Evolutionary conservation across 37 sponge, comb jelly and placozoan genomes (phyloP), one percentile per base, ranked within the genome.

Genomic region (Spongia lamella): DNA sequence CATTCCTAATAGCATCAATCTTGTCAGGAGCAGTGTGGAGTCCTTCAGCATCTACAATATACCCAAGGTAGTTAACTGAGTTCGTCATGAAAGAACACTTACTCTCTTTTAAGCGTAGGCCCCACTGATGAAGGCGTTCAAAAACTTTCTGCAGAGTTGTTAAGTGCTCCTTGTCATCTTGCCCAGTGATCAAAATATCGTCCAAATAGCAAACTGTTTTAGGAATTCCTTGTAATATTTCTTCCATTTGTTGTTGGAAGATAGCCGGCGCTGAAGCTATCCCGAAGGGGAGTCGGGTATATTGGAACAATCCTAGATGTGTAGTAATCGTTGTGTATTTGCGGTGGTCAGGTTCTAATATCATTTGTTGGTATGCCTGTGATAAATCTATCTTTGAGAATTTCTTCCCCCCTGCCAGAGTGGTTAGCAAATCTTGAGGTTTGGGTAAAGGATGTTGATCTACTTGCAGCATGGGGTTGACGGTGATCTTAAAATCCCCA

Each of bases 61-160:
- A 36, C 38, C 71, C 71, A 34, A 70, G 71, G 71, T 70, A 70
- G 5, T 70, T 53, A 51, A 70, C 71, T 27, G 52, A 21, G 19
- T 53, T 29, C 37, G 33, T 33, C 71, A 70, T 24, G 26, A 70
- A 70, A 21, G 30, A 30, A 70, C 71, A 70, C 21, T 70, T 70
- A 33, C 33, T 7, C 33, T 52, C 50, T 36, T 70, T 70, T 21
- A 70, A 6, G 5, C 71, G 71, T 31, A 70, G 33, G 16, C 71
- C 71, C 40, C 50, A 53, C n/a, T 7, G 20, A 21, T 70, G 52
- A 7, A 70, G 53, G 15, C 71, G 24, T n/a, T 70, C 53, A 27
- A 53, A 53, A 31, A 70, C 71, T 72, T 16, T 27, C 53, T 52
- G 3, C 20, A 55, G 57, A 9, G 22, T 52, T 51, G 53, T 19